Evolutionary conservation across 2,888 invertebrate species (phyloP).

Genomic region (Apeira syringaria): DNA sequence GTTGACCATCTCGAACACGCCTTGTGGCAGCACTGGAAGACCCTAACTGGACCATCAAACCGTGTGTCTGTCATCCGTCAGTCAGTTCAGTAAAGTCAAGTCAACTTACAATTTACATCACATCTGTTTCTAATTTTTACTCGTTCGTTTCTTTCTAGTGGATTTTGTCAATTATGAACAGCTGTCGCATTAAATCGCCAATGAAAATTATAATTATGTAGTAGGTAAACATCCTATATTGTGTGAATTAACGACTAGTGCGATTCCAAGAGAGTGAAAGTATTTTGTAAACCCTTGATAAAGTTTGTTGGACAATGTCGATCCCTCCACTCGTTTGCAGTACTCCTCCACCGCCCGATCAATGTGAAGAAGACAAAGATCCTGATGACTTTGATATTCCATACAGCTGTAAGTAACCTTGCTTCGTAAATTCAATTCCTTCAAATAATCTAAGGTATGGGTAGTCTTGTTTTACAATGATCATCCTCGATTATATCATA

Average conservation of each 20-base stretch:
- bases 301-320: slow-evolving; percentile 72
- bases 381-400: slow-evolving; percentile 71
- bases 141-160: slow-evolving; percentile 9
- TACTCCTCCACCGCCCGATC: slow-evolving; percentile 86
- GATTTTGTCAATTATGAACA: slow-evolving; percentile 71
- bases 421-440: not conserved
- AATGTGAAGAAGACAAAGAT: slow-evolving; percentile 86
- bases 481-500: no score
- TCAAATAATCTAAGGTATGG: no score
- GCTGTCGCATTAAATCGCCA: slow-evolving; percentile 57
- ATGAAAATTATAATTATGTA: slow-evolving; percentile 24
- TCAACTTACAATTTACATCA: no score
- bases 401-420: slow-evolving; percentile 66
- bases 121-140: no score
- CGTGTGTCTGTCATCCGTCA: no score
- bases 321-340: slow-evolving; percentile 87
- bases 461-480: no score
- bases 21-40: no score
- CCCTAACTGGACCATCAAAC: no score
- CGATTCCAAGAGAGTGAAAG: slow-evolving; percentile 29
- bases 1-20: no score
- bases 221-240: slow-evolving; percentile 3
- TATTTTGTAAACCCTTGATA: slow-evolving; percentile 35
- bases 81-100: no score
- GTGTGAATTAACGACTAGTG: slow-evolving; percentile 14